phyloP scores from a whole-genome alignment of 2,113 vertebrate genomes.

The Oryzias celebensis region DNA sequence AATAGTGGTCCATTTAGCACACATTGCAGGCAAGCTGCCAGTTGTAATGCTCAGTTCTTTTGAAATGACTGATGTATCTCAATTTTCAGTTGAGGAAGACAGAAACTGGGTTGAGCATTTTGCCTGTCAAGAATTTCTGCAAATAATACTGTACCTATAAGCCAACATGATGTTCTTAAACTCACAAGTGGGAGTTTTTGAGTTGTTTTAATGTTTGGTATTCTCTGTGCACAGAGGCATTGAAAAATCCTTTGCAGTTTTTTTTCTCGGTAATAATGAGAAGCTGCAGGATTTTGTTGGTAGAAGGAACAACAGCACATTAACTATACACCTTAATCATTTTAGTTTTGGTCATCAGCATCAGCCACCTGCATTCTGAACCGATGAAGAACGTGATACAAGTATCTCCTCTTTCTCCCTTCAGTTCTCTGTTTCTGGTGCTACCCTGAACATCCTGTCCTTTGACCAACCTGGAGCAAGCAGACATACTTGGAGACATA shows the following conservation, averaged over 20 bases:
- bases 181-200: constrained; percentile 30
- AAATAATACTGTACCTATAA: constrained; percentile 63
- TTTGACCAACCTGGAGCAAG: constrained; percentile 14
- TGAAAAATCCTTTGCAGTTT: constrained; percentile 1
- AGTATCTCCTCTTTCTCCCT: too few relatives aligned
- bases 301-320: too few relatives aligned
- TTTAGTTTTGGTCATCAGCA: too few relatives aligned
- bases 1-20: constrained; percentile 28
- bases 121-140: constrained; percentile 41
- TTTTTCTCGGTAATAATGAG: too few relatives aligned
- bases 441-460: constrained; percentile 1
- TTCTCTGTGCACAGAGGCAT: constrained; percentile 12
- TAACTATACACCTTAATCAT: too few relatives aligned
- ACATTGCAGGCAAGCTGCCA: constrained; percentile 34
- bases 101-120: constrained; percentile 45
- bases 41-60: constrained; percentile 49
- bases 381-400: too few relatives aligned
- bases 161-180: constrained; percentile 62
- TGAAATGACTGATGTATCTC: constrained; percentile 58
- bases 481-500: constrained; percentile 13
- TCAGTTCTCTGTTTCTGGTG: not conserved
- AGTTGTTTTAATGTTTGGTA: constrained; percentile 28
- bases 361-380: too few relatives aligned
- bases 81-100: constrained; percentile 56
- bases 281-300: too few relatives aligned